Conservation (phyloP, 2,888 invertebrate species). For the Cantharis rufa region DNA sequence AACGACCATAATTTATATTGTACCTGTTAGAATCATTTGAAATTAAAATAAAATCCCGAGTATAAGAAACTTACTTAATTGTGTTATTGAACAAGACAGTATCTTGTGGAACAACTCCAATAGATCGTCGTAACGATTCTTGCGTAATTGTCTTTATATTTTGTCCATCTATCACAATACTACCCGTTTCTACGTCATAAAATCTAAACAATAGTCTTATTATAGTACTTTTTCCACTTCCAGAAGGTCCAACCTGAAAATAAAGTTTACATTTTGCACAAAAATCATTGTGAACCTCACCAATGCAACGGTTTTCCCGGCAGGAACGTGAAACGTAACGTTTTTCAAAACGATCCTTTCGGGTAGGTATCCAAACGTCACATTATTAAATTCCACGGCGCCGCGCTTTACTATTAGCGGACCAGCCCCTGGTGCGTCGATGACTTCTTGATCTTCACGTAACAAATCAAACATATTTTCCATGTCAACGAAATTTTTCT, state of each 20-base stretch:
- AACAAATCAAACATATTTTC: slow-evolving; percentile 98
- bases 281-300: slow-evolving; percentile 55
- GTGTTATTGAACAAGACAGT: slow-evolving; percentile 94
- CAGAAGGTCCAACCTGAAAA: slow-evolving; percentile 80
- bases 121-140: slow-evolving; percentile 78
- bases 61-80: slow-evolving; percentile 64
- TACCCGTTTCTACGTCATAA: slow-evolving; percentile 90
- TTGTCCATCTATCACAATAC: slow-evolving; percentile 85
- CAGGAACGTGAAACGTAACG: slow-evolving; percentile 76
- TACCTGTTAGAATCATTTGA: slow-evolving; percentile 61
- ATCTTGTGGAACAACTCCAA: slow-evolving; percentile 97
- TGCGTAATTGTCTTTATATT: slow-evolving; percentile 86
- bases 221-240: slow-evolving; percentile 95
- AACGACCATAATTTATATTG: slow-evolving; percentile 91
- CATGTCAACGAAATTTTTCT: slow-evolving; percentile 98
- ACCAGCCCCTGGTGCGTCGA: slow-evolving; percentile 80
- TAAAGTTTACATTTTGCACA: not conserved
- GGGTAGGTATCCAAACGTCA: slow-evolving; percentile 85
- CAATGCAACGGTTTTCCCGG: slow-evolving; percentile 85
- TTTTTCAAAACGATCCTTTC: slow-evolving; percentile 77
- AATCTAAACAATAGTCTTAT: slow-evolving; percentile 94
- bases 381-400: slow-evolving; percentile 85
- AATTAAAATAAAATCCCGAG: not conserved
- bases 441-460: slow-evolving; percentile 83
- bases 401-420: slow-evolving; percentile 71